Conservation (phyloP, 2,888 invertebrate species). For the Rapana venosa region DNA sequence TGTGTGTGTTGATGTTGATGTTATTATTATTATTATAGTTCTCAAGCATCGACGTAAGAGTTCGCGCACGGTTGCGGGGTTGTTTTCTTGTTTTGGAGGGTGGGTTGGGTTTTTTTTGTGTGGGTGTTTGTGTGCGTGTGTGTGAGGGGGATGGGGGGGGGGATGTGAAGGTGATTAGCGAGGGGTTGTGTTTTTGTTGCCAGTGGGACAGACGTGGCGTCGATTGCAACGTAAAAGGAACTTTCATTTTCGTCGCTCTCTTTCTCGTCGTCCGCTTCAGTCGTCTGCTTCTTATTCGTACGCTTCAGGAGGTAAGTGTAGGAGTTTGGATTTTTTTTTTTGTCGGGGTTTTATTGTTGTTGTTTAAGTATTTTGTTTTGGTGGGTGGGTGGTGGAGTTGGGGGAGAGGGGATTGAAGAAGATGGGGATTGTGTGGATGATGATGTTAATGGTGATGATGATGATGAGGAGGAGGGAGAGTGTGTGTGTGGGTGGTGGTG, state of each 20-base stretch:
- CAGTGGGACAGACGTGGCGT: slow-evolving; percentile 47
- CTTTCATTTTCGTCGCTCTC: slow-evolving; percentile 44
- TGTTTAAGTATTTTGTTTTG: not conserved
- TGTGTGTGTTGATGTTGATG: too few relatives aligned
- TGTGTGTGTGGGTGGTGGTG: not conserved
- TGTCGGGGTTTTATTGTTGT: not conserved
- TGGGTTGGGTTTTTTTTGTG: too few relatives aligned
- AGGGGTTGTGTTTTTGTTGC: not conserved
- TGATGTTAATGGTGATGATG: not conserved
- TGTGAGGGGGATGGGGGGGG: not conserved
- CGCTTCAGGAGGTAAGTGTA: slow-evolving; percentile 45
- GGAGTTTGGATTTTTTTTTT: not conserved
- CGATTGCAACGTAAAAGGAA: slow-evolving; percentile 45
- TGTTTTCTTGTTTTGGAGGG: too few relatives aligned
- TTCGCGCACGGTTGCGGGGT: too few relatives aligned
- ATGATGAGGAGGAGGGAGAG: not conserved
- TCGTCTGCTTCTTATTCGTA: slow-evolving; percentile 45
- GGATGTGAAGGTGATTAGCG: not conserved
- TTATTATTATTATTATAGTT: too few relatives aligned
- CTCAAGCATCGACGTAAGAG: too few relatives aligned
- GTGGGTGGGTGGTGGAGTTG: not conserved
- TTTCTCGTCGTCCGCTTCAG: slow-evolving; percentile 45
- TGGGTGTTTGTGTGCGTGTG: too few relatives aligned
- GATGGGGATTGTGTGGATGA: not conserved
- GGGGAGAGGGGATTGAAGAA: too few relatives aligned